Conservation (phyloP, 1,140 invertebrate species). For the Galleria mellonella region DNA sequence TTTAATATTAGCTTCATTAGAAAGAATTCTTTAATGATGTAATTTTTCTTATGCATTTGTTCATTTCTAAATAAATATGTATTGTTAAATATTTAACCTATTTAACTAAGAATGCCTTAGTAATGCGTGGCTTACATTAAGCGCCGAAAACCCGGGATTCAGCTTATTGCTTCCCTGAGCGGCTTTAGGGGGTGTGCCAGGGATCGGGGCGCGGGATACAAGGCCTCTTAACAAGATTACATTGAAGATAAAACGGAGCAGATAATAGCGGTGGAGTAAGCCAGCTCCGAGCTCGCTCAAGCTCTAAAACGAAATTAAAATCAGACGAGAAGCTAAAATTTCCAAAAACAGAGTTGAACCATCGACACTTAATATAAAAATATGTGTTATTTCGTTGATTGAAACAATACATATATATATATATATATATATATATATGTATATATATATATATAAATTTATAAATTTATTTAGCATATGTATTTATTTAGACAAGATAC, state of each 20-base stretch:
- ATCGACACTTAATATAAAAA: not conserved
- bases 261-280: constrained; percentile 63
- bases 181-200: constrained; percentile 6
- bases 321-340: constrained; percentile 24
- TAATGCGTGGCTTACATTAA: constrained; percentile 60
- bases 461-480: too few species aligned
- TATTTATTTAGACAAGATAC: too few species aligned
- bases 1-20: too few species aligned
- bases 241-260: constrained; percentile 65
- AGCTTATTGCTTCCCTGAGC: constrained; percentile 48
- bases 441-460: too few species aligned
- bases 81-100: too few species aligned
- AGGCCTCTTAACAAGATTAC: constrained; percentile 72
- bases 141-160: constrained; percentile 62
- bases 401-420: too few species aligned
- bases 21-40: too few species aligned
- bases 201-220: constrained; percentile 15
- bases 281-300: constrained; percentile 23
- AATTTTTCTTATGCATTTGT: too few species aligned
- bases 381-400: too few species aligned
- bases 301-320: constrained; percentile 67
- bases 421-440: too few species aligned
- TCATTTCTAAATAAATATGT: too few species aligned
- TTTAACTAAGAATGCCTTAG: constrained; percentile 41
- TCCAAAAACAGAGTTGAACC: too few species aligned